Percentiles rank a stretch among this genome's conserved stretches.
phyloP scores from a whole-genome alignment of 2,797 vertebrate species.

The Austrolebias charrua region DNA sequence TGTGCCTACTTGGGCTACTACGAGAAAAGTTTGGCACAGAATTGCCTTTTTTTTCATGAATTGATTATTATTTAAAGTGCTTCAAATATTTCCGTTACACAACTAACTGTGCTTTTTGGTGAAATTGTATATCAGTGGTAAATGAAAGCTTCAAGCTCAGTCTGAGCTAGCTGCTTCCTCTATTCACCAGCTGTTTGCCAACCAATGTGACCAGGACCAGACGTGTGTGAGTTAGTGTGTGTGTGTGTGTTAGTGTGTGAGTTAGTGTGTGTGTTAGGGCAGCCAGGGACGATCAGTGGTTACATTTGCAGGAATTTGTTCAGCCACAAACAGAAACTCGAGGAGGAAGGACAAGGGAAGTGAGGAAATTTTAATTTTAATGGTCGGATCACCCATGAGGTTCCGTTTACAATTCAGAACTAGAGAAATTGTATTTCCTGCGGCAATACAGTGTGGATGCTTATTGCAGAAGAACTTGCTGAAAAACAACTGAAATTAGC shows the following conservation, averaged over 20 bases:
- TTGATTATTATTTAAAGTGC: neutral
- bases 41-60: neutral
- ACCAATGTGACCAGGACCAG: slow-evolving; percentile 36
- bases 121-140: neutral
- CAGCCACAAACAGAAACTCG: slow-evolving; percentile 23
- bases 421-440: too few species aligned
- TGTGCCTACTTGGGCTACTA: too few species aligned
- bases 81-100: neutral
- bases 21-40: too few species aligned
- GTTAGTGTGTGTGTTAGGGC: slow-evolving; percentile 18
- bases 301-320: slow-evolving; percentile 44
- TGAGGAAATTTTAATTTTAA: slow-evolving; percentile 49
- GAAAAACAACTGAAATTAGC: too few species aligned
- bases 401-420: slow-evolving; percentile 55
- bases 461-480: too few species aligned
- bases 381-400: slow-evolving; percentile 62
- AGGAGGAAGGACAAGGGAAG: neutral
- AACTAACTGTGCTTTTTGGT: neutral
- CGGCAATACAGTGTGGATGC: too few species aligned
- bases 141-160: neutral
- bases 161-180: neutral
- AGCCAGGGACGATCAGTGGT: slow-evolving; percentile 33
- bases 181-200: slow-evolving; percentile 57
- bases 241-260: too few species aligned
- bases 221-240: slow-evolving; percentile 16